phyloP scores from a whole-genome alignment of 1,140 invertebrate genomes.

The Scaptodrosophila lebanonensis region DNA sequence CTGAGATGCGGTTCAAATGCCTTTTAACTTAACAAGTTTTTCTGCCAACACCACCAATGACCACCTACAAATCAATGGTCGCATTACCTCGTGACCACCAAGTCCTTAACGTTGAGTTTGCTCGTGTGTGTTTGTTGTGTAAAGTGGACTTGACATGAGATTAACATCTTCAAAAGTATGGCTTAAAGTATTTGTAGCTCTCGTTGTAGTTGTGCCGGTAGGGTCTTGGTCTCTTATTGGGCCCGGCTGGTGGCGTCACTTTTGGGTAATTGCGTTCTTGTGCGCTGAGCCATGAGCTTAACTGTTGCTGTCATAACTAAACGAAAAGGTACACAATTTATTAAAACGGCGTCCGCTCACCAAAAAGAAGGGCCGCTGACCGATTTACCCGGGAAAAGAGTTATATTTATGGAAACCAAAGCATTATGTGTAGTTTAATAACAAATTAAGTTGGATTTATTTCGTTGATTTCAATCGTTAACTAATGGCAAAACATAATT shows the following conservation, averaged over 20 bases:
- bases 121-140: too few relatives aligned
- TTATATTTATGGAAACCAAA: too few relatives aligned
- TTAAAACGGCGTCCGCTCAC: slow-evolving; percentile 49
- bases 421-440: slow-evolving; percentile 44
- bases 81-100: slow-evolving; percentile 53
- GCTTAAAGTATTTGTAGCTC: slow-evolving; percentile 73
- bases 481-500: slow-evolving; percentile 57
- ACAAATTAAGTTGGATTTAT: slow-evolving; percentile 69
- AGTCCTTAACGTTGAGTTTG: slow-evolving; percentile 69
- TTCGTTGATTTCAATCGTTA: slow-evolving; percentile 67
- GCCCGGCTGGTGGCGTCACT: slow-evolving; percentile 20
- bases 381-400: too few relatives aligned
- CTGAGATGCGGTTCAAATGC: slow-evolving; percentile 71
- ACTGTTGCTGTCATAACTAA: slow-evolving; percentile 76
- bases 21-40: slow-evolving; percentile 76
- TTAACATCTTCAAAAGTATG: slow-evolving; percentile 76
- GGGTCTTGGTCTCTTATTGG: slow-evolving; percentile 40
- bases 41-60: slow-evolving; percentile 64
- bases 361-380: not conserved
- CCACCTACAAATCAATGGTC: slow-evolving; percentile 59
- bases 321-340: slow-evolving; percentile 73
- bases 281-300: slow-evolving; percentile 74
- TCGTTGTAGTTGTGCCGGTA: slow-evolving; percentile 53
- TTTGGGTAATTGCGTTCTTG: slow-evolving; percentile 75
- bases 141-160: slow-evolving; percentile 76